Evolutionary conservation across 2,797 vertebrate genomes (phyloP), one percentile per base, ranked within the genome.

Genomic region (Triplophysa bombifrons): DNA sequence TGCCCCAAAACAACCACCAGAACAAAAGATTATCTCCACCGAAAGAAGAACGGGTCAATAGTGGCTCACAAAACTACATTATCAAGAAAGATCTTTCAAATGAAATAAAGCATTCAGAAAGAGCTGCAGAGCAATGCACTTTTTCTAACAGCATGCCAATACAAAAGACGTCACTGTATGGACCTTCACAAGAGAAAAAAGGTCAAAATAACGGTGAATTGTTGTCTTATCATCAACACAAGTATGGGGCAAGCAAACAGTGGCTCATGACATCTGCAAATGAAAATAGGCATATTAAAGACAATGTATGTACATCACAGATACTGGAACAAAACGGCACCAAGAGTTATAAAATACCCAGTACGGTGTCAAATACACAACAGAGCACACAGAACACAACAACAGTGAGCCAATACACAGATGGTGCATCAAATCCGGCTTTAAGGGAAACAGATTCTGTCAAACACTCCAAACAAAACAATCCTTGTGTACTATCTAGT

Each of bases 301-400:
- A 77, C 60, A 74, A 64, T 53, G 25, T 19, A n/a, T n/a, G 34
- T 9, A 50, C 27, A 51, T 17, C 46, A 65, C 30, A 78, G 41
- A 27, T 76, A 77, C 68, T 53, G 30, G 12, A 53, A 74, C 16
- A 65, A 71, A 58, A 30, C 65, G 17, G 70, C 69, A 78, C 63
- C 55, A 84, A 88, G 89, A 83, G 90, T 90, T 72, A 90, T 89
- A 66, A 91, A 58, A 87, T 56, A 73, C 86, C 83, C 34, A 88
- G 11, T 34, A 25, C 20, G 64, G 38, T 51, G 86, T 60, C 85
- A 86, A 83, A 67, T 82, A 11, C 41, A 12, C 69, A 74, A 34
- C 76, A 84, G 82, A 86, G 69, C 20, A 73, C 85, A 85, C 74
- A 27, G 71, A 20, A 78, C 80, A 41, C 66, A 66, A 77, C 41